Conservation (phyloP, 1,140 invertebrate species). For the Lepeophtheirus salmonis region DNA sequence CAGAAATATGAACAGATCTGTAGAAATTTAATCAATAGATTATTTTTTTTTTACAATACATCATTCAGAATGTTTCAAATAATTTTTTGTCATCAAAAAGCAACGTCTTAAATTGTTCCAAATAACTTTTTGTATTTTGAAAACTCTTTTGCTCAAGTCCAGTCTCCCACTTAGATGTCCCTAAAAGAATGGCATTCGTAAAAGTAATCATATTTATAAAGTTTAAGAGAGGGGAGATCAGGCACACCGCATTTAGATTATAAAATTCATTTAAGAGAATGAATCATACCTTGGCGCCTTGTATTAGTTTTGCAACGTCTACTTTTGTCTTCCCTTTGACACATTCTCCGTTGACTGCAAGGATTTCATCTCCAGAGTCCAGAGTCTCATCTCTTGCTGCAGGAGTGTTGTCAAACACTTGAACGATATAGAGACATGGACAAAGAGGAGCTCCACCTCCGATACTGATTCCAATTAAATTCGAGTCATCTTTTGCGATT, state of each 20-base stretch:
- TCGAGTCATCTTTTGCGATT: slow-evolving; percentile 78
- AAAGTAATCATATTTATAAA: too few species aligned
- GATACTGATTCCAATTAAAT: slow-evolving; percentile 93
- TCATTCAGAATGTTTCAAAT: too few species aligned
- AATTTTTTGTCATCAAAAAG: not conserved
- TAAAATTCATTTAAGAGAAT: too few species aligned
- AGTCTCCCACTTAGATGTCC: too few species aligned
- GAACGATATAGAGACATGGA: slow-evolving; percentile 90
- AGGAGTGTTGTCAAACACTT: slow-evolving; percentile 90
- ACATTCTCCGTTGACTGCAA: slow-evolving; percentile 70
- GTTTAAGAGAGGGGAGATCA: too few species aligned
- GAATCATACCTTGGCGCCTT: slow-evolving; percentile 62
- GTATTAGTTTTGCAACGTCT: slow-evolving; percentile 96
- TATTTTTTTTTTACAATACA: too few species aligned
- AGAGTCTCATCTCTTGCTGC: slow-evolving; percentile 71
- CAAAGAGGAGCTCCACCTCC: slow-evolving; percentile 87
- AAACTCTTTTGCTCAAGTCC: too few species aligned
- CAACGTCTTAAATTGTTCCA: not conserved
- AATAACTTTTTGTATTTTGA: not conserved
- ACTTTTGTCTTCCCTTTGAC: slow-evolving; percentile 95
- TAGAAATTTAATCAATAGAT: too few species aligned
- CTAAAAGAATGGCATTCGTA: too few species aligned
- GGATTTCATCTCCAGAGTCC: slow-evolving; percentile 86
- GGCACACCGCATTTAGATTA: too few species aligned
- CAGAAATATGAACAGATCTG: too few species aligned